Evolutionary conservation across 2,113 vertebrate species (phyloP).

Genomic region (Lepisosteus osseus): DNA sequence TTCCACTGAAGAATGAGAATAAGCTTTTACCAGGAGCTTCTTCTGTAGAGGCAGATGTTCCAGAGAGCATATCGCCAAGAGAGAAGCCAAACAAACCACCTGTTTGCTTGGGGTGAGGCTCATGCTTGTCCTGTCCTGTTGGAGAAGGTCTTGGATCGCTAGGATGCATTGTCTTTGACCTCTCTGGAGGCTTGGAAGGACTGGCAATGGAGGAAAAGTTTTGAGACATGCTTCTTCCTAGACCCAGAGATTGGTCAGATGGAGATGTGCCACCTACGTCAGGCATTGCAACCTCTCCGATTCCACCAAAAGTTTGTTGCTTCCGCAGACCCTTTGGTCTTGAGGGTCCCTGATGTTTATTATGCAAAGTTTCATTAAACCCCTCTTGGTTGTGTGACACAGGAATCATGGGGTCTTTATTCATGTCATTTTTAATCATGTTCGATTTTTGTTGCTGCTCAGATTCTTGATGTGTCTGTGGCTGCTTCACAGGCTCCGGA

Average conservation of each 20-base stretch:
- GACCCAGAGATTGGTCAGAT: conserved; percentile 26
- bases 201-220: conserved; percentile 28
- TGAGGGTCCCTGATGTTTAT: conserved; percentile 28
- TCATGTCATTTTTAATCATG: conserved; percentile 6
- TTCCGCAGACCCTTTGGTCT: conserved; percentile 49
- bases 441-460: background rate
- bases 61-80: conserved; percentile 60
- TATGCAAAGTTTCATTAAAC: conserved; percentile 23
- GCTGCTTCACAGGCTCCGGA: conserved; percentile 46
- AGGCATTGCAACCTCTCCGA: conserved; percentile 31
- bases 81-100: conserved; percentile 71
- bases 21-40: conserved; percentile 55
- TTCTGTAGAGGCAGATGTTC: conserved; percentile 46
- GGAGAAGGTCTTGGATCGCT: background rate
- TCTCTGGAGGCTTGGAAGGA: conserved; percentile 20
- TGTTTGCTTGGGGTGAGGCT: conserved; percentile 46
- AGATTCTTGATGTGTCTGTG: conserved; percentile 31
- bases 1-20: conserved; percentile 63
- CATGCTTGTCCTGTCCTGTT: conserved; percentile 50
- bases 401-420: conserved; percentile 30
- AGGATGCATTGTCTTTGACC: conserved; percentile 33
- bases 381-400: background rate
- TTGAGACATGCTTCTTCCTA: conserved; percentile 47
- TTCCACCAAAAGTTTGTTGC: conserved; percentile 48
- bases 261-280: conserved; percentile 24